A percentile compares a stretch with the other conserved stretches of the same genome.
Conservation (phyloP, 2,113 vertebrate species). For the Chlorodrepanis virens region DNA sequence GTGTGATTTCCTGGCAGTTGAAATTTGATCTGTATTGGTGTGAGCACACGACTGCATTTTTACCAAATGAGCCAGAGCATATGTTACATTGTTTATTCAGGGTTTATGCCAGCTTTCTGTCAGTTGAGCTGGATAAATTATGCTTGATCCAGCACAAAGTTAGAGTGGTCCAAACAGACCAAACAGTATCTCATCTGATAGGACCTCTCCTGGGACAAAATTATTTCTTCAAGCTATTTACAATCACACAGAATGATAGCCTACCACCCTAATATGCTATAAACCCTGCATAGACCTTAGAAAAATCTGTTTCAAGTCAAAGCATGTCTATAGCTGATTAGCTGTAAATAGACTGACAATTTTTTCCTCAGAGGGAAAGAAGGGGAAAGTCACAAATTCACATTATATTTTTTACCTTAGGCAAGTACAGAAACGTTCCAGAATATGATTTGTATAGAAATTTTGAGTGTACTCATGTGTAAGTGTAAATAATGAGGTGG, state of each 20-base stretch:
- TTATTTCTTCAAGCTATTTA: slow-evolving; percentile 25
- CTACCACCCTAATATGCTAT: background rate
- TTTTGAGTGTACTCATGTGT: background rate
- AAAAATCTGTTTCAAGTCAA: background rate
- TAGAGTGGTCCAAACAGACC: background rate
- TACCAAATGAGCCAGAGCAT: slow-evolving; percentile 36
- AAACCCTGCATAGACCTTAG: background rate
- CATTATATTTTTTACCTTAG: background rate
- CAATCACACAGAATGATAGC: background rate
- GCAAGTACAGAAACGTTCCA: background rate
- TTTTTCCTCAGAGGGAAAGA: background rate
- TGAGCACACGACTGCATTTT: background rate
- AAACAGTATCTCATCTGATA: background rate
- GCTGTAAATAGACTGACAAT: background rate
- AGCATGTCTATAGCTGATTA: background rate
- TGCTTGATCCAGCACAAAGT: slow-evolving; percentile 1
- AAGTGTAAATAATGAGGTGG: background rate
- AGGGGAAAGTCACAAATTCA: background rate
- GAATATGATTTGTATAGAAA: background rate
- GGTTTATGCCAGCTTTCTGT: slow-evolving; percentile 33
- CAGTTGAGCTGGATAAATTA: background rate
- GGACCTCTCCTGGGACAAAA: slow-evolving; percentile 16
- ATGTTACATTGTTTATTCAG: slow-evolving; percentile 25
- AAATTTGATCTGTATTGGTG: slow-evolving; percentile 1
- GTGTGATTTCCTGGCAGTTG: background rate